phyloP scores from a whole-genome alignment of 2,113 vertebrate genomes.

The Neolamprologus tretocephalus region DNA sequence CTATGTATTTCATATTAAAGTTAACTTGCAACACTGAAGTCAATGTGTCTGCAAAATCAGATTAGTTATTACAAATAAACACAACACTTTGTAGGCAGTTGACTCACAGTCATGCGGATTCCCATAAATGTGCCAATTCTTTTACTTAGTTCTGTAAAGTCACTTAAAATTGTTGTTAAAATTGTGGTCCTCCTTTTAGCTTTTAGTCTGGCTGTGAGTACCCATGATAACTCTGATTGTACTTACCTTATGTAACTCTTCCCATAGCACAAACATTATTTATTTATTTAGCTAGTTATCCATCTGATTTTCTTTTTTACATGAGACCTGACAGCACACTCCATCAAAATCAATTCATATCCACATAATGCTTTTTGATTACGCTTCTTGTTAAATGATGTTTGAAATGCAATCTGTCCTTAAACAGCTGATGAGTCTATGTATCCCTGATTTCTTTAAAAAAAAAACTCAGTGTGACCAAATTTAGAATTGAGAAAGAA shows the following conservation, averaged over 20 bases:
- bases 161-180: background rate
- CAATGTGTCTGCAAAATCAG: background rate
- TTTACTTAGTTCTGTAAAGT: background rate
- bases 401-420: background rate
- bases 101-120: accelerated
- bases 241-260: background rate
- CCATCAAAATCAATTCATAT: background rate
- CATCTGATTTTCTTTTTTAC: no score
- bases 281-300: background rate
- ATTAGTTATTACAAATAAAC: background rate
- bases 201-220: background rate
- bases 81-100: background rate
- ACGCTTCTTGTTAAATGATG: background rate
- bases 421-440: background rate
- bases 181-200: background rate
- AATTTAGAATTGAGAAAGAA: background rate
- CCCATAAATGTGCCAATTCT: background rate
- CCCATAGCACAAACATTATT: background rate
- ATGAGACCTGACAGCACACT: background rate
- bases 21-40: background rate
- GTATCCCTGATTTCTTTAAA: background rate
- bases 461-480: background rate
- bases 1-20: background rate
- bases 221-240: background rate
- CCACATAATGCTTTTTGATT: background rate